Percentiles rank a stretch among this genome's conserved stretches.
phyloP scores from a whole-genome alignment of 2,888 invertebrate genomes.

The Drosophila anomelani region DNA sequence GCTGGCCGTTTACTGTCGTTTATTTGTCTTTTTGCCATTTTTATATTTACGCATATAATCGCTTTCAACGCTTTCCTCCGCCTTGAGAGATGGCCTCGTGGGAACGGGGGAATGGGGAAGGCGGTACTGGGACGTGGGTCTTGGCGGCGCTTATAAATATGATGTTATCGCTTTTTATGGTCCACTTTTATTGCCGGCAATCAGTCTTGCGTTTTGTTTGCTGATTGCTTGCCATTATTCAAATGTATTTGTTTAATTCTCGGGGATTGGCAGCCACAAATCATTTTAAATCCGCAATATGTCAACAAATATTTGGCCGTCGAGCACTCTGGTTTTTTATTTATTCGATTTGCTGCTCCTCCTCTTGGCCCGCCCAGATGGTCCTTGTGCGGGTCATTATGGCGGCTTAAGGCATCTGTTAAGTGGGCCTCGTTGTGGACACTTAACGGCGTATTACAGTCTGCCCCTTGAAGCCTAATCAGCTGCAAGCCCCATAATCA shows the following conservation, averaged over 20 bases:
- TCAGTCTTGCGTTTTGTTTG: slow-evolving; percentile 78
- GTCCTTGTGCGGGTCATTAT: slow-evolving; percentile 62
- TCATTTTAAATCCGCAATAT: slow-evolving; percentile 80
- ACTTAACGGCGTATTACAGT: slow-evolving; percentile 27
- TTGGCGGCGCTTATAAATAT: slow-evolving; percentile 75
- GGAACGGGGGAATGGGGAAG: background rate
- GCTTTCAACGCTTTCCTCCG: slow-evolving; percentile 72
- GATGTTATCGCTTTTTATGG: slow-evolving; percentile 83
- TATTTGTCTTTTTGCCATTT: slow-evolving; percentile 80
- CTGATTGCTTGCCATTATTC: slow-evolving; percentile 79
- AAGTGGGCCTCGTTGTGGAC: slow-evolving; percentile 21
- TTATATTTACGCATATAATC: slow-evolving; percentile 81
- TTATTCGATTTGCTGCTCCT: slow-evolving; percentile 1
- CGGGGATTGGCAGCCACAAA: slow-evolving; percentile 71
- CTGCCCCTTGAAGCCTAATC: slow-evolving; percentile 48
- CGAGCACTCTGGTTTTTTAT: slow-evolving; percentile 33
- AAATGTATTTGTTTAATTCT: slow-evolving; percentile 81
- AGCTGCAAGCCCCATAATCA: slow-evolving; percentile 68
- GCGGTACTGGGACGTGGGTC: slow-evolving; percentile 38
- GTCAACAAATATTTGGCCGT: slow-evolving; percentile 73
- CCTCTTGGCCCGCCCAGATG: slow-evolving; percentile 16
- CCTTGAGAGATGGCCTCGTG: slow-evolving; percentile 44
- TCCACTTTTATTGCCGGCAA: slow-evolving; percentile 81
- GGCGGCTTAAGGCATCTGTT: slow-evolving; percentile 56
- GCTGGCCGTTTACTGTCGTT: slow-evolving; percentile 74